A percentile compares a stretch with the other conserved stretches of the same genome.
Conservation (phyloP, 2,797 vertebrate species). For the Diplodus sargus region DNA sequence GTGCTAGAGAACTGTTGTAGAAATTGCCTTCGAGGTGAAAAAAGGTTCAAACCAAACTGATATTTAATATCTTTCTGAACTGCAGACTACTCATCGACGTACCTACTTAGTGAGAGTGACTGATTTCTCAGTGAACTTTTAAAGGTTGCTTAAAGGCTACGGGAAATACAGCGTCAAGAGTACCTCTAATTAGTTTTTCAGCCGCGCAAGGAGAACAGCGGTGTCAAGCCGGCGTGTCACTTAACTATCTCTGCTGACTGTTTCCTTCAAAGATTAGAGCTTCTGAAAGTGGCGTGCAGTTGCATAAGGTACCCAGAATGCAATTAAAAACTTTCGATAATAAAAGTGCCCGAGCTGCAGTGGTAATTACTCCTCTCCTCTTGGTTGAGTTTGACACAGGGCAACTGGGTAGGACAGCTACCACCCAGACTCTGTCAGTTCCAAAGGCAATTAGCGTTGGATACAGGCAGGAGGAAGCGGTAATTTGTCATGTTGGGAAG, state of each 20-base stretch:
- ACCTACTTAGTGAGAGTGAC: background rate
- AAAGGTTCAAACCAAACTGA: background rate
- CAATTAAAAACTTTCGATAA: conserved; percentile 59
- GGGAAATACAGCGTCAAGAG: background rate
- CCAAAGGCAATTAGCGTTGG: conserved; percentile 61
- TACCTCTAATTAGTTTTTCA: conserved; percentile 29
- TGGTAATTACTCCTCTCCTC: conserved; percentile 59
- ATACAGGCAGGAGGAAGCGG: conserved; percentile 32
- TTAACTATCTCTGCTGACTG: conserved; percentile 19
- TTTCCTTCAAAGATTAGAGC: conserved; percentile 40
- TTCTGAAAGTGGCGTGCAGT: conserved; percentile 22
- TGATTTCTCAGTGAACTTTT: background rate
- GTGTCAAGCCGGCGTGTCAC: background rate
- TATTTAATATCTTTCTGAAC: background rate
- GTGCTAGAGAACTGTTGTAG: background rate
- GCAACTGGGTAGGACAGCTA: conserved; percentile 27
- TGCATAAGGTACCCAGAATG: conserved; percentile 25
- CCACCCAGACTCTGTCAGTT: conserved; percentile 52
- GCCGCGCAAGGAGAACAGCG: background rate
- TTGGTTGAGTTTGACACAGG: conserved; percentile 40
- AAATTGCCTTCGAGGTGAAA: conserved; percentile 1
- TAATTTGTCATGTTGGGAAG: conserved; percentile 52
- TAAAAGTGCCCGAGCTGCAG: conserved; percentile 28
- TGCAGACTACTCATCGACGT: background rate
- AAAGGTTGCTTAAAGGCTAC: background rate